These are phyloP conservation scores for Synanceia verrucosa DNA, from an alignment of 2,797 vertebrate species.

Conservation along the genomic window DNA sequence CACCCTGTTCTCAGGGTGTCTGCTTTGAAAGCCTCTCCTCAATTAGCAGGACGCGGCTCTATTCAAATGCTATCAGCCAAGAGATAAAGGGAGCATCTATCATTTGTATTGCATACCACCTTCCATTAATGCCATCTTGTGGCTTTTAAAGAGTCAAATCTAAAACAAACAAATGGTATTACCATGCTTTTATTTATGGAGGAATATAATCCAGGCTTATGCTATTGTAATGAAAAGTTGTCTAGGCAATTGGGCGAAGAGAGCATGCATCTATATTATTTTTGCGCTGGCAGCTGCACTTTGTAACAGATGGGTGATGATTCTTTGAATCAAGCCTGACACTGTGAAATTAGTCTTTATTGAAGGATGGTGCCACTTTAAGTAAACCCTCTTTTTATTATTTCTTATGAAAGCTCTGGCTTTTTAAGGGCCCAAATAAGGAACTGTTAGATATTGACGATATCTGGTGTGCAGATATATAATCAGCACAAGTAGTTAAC, in stretches of 20 bases:
- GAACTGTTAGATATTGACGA: conserved; percentile 14
- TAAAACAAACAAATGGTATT: conserved; percentile 68
- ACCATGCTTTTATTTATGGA: conserved; percentile 63
- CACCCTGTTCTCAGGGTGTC: conserved; percentile 46
- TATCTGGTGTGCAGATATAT: neutral
- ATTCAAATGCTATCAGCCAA: conserved; percentile 67
- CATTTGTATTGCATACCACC: conserved; percentile 63
- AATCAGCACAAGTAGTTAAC: neutral
- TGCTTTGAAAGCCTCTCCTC: conserved; percentile 71
- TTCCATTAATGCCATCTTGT: conserved; percentile 63
- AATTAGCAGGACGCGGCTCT: conserved; percentile 66
- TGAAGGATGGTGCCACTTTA: conserved; percentile 51
- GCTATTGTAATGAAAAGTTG: conserved; percentile 70
- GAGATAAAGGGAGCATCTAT: conserved; percentile 65
- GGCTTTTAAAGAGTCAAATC: conserved; percentile 70
- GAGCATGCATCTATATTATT: conserved; percentile 63
- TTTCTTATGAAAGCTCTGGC: conserved; percentile 35
- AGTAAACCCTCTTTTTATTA: conserved; percentile 41
- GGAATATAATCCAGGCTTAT: conserved; percentile 56
- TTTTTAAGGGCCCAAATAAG: conserved; percentile 22
- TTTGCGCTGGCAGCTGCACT: conserved; percentile 59
- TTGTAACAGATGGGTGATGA: conserved; percentile 67
- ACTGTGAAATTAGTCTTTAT: conserved; percentile 60
- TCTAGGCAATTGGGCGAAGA: conserved; percentile 53
- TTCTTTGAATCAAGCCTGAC: conserved; percentile 67